A percentile compares a stretch with the other conserved stretches of the same genome.
Evolutionary conservation across 1,140 invertebrate species (phyloP).

Genomic region (Drosophila pruinosa): DNA sequence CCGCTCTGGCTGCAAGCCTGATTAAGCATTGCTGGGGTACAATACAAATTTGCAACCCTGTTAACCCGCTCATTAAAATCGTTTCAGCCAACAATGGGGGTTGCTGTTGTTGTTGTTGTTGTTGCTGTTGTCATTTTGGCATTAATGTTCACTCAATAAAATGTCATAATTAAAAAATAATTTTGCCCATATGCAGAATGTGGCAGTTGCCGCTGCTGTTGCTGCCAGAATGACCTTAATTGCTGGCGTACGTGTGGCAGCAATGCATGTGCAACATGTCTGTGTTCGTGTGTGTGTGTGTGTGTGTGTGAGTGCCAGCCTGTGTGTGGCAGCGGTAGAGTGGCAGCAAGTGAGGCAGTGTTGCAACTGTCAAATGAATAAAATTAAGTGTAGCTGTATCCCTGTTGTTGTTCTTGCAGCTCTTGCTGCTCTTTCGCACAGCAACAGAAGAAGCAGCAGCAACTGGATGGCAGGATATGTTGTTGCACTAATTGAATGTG

Average conservation of each 20-base stretch:
- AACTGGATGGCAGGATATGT: slow-evolving; percentile 73
- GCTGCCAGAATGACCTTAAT: slow-evolving; percentile 70
- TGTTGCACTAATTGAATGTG: slow-evolving; percentile 81
- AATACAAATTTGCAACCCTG: slow-evolving; percentile 5
- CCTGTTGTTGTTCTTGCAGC: slow-evolving; percentile 30
- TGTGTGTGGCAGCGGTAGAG: slow-evolving; percentile 21
- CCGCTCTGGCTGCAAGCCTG: too few relatives aligned
- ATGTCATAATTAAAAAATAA: slow-evolving; percentile 79
- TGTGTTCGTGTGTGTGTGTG: not conserved
- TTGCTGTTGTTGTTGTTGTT: slow-evolving; percentile 28
- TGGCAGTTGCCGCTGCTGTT: slow-evolving; percentile 31
- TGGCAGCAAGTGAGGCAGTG: slow-evolving; percentile 46
- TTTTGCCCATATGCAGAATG: slow-evolving; percentile 45
- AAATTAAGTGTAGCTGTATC: slow-evolving; percentile 74
- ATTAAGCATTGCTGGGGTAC: not conserved
- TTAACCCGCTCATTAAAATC: slow-evolving; percentile 29
- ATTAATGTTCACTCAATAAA: slow-evolving; percentile 78
- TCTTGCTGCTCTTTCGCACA: slow-evolving; percentile 20
- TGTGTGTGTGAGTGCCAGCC: slow-evolving; percentile 17
- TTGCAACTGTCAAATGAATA: slow-evolving; percentile 80
- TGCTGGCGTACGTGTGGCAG: slow-evolving; percentile 73
- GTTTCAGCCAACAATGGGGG: slow-evolving; percentile 17
- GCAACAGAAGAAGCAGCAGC: slow-evolving; percentile 17
- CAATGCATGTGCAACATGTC: slow-evolving; percentile 53
- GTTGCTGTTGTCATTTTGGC: slow-evolving; percentile 51